Evolutionary conservation across 2,888 invertebrate species (phyloP), one percentile per base, ranked within the genome.

Genomic region (Caenorhabditis afra): DNA sequence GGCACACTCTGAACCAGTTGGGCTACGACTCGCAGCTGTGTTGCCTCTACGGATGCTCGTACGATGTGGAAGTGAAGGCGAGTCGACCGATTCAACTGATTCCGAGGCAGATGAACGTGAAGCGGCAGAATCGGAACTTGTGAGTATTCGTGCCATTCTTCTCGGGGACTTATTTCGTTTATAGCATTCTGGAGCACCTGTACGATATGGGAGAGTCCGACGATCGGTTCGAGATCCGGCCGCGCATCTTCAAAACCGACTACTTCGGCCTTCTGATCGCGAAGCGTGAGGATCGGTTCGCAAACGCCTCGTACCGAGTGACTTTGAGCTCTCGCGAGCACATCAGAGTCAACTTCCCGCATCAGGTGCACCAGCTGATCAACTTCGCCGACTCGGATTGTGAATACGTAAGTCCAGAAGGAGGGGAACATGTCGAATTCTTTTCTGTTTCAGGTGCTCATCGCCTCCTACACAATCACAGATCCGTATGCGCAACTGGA

Each of bases 231-330:
- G 67, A 57, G 35, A 50, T 81, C 11, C 57, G 61, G 11, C 73
- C 74, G 8, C 55, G 41, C 12, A 14, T 74, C 0, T 81, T 74
- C 50, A 62, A 58, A 41, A 66, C 73, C 0, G 77, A 81, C 12
- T 81, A 81, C 41, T 81, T 81, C 22, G 81, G 81, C 4, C 22
- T 81, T 22, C 16, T 78, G 49, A 73, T 81, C 41, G 77, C 70
- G 12, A 64, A 66, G 45, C 58, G 29, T 59, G 47, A 71, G 20
- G 73, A 71, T 8, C 3, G 49, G n/a, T 62, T 20, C 35, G n/a
- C 29, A 2, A 47, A 61, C 10, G 58, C 57, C 18, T 70, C 55
- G 8, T 67, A 64, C 37, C 52, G 39, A 44, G 57, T 55, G 18
- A 55, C 20, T 12, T 29, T 70, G 7, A 62, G 16, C 35, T 41